Conservation (phyloP, 2,888 invertebrate genomes). For the Drosophila buzzatii region DNA sequence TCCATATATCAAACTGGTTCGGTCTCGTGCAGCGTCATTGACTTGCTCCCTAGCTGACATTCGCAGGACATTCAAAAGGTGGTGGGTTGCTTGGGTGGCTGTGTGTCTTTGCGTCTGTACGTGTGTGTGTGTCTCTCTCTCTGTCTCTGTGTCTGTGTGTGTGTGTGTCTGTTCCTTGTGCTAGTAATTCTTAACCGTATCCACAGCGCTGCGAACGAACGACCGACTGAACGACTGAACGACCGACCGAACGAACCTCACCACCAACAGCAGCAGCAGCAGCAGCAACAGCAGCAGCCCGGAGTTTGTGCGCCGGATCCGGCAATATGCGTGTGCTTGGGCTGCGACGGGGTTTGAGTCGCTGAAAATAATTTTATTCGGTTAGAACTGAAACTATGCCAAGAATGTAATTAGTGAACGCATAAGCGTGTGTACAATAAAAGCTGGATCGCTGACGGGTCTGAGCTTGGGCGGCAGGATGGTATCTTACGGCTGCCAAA, state of each 20-base stretch:
- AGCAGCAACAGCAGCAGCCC: slow-evolving; percentile 5
- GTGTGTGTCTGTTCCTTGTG: slow-evolving; percentile 23
- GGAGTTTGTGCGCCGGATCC: slow-evolving; percentile 30
- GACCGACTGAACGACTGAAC: slow-evolving; percentile 6
- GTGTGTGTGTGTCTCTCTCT: neutral
- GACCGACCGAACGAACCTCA: slow-evolving; percentile 8
- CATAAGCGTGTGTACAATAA: slow-evolving; percentile 70
- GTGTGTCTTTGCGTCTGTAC: slow-evolving; percentile 10
- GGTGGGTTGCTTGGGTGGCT: slow-evolving; percentile 24
- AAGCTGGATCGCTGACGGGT: slow-evolving; percentile 47
- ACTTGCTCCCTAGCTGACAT: slow-evolving; percentile 25
- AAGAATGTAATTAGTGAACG: slow-evolving; percentile 97
- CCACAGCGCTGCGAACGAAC: slow-evolving; percentile 8
- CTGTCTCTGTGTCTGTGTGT: neutral
- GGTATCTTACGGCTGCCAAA: slow-evolving; percentile 30
- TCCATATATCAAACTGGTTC: slow-evolving; percentile 3
- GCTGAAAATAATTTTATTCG: slow-evolving; percentile 80
- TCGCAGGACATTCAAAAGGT: slow-evolving; percentile 33
- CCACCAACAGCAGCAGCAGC: neutral
- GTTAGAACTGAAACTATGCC: slow-evolving; percentile 94
- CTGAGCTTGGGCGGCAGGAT: slow-evolving; percentile 1
- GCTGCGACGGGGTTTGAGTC: slow-evolving; percentile 53
- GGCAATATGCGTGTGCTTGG: slow-evolving; percentile 52
- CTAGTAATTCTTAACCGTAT: slow-evolving; percentile 46
- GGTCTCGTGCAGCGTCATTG: slow-evolving; percentile 25